Evolutionary conservation across 2,888 invertebrate genomes (phyloP).

Genomic region (Empis livida): DNA sequence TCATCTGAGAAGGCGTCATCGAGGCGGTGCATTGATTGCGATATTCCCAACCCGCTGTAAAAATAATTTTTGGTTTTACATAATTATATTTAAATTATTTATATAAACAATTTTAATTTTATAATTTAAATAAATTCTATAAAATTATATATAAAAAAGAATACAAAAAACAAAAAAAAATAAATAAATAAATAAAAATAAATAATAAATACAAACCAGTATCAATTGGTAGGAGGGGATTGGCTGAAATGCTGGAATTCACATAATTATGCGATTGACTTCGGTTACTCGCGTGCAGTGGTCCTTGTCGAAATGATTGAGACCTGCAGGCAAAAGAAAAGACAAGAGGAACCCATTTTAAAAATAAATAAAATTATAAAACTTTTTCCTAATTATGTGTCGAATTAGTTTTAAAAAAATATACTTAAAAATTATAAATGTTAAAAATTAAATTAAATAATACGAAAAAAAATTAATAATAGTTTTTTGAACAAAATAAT

Average conservation of each 20-base stretch:
- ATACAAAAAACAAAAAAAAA: slow-evolving; percentile 9
- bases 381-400: neutral
- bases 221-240: slow-evolving; percentile 86
- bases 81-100: too few species aligned
- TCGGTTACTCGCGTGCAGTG: slow-evolving; percentile 39
- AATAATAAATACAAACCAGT: slow-evolving; percentile 44
- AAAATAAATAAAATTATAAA: neutral
- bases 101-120: too few species aligned
- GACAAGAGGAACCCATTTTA: slow-evolving; percentile 35
- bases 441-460: too few species aligned
- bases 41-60: slow-evolving; percentile 37
- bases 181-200: slow-evolving; percentile 9
- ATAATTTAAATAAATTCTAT: too few species aligned
- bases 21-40: slow-evolving; percentile 38
- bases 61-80: too few species aligned
- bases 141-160: slow-evolving; percentile 1
- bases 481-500: too few species aligned
- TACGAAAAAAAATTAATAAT: too few species aligned
- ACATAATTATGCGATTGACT: slow-evolving; percentile 50
- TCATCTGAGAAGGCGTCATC: slow-evolving; percentile 82
- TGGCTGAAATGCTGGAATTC: slow-evolving; percentile 84
- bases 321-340: slow-evolving; percentile 57
- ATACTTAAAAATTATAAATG: neutral
- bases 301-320: slow-evolving; percentile 78
- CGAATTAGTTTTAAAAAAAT: neutral